Evolutionary conservation across 2,113 vertebrate genomes (phyloP).

Genomic region (Tautogolabrus adspersus): DNA sequence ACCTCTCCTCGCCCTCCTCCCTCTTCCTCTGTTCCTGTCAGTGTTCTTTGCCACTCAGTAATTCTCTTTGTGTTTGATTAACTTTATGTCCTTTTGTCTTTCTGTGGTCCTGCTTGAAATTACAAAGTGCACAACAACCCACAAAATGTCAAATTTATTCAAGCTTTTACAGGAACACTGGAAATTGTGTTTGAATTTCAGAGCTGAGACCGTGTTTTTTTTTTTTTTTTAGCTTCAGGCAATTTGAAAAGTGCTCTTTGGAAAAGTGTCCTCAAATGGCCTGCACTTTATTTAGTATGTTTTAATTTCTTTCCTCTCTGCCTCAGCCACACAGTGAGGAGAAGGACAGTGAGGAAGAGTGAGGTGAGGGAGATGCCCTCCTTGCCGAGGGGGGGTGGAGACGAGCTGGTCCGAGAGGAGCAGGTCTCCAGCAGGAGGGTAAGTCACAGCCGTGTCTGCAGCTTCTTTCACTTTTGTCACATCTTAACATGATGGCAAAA

Average conservation of each 20-base stretch:
- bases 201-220: neutral
- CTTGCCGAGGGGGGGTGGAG: slow-evolving; percentile 87
- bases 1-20: neutral
- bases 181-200: neutral
- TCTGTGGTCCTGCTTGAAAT: neutral
- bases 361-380: slow-evolving; percentile 93
- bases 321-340: slow-evolving; percentile 92
- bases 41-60: neutral
- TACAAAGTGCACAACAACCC: neutral
- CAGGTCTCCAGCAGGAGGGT: slow-evolving; percentile 94
- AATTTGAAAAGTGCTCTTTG: neutral
- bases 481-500: slow-evolving; percentile 15
- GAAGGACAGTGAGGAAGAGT: slow-evolving; percentile 91
- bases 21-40: neutral
- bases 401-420: slow-evolving; percentile 90
- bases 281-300: neutral
- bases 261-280: neutral
- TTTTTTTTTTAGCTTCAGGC: neutral
- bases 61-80: neutral
- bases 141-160: neutral
- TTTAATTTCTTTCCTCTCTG: neutral
- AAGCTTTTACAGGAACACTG: neutral
- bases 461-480: neutral
- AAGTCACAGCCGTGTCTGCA: slow-evolving; percentile 24
- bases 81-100: neutral